These are phyloP conservation scores for Conistra vaccinii DNA, from an alignment of 2,888 invertebrate species.

Conservation along the genomic window DNA sequence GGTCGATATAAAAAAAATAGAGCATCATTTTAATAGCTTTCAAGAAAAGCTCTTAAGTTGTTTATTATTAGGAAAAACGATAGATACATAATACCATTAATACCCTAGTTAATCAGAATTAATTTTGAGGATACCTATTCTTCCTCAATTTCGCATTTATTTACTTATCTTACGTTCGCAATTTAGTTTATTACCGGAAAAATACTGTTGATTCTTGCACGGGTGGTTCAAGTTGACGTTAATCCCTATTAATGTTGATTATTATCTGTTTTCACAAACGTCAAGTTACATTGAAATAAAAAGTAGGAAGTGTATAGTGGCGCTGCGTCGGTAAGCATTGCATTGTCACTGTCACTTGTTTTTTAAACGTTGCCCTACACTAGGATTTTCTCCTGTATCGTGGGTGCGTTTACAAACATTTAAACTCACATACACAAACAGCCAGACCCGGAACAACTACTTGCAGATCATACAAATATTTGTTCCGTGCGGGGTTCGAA, in stretches of 20 bases:
- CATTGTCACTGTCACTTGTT: too few species aligned
- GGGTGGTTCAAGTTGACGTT: not conserved
- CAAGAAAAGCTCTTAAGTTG: conserved; percentile 28
- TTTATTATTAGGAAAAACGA: conserved; percentile 33
- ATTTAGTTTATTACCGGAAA: conserved; percentile 1
- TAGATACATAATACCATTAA: conserved; percentile 33
- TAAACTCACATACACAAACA: too few species aligned
- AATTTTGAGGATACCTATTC: conserved; percentile 24
- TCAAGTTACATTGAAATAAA: conserved; percentile 12
- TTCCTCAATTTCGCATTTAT: conserved; percentile 18
- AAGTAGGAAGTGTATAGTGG: too few species aligned
- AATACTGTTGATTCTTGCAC: not conserved
- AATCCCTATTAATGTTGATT: not conserved
- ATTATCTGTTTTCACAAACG: conserved; percentile 15
- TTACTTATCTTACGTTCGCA: conserved; percentile 1
- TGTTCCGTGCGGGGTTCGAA: too few species aligned
- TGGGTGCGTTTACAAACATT: too few species aligned
- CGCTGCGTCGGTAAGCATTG: too few species aligned
- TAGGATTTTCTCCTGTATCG: too few species aligned
- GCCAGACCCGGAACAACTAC: too few species aligned
- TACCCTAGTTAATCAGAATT: conserved; percentile 42
- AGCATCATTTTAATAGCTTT: conserved; percentile 38
- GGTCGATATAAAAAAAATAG: conserved; percentile 31
- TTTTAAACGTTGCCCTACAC: too few species aligned
- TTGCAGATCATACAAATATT: too few species aligned